These are phyloP conservation scores for Sebastes diaconus DNA, from an alignment of 2,797 vertebrate genomes.

Conservation along the genomic window DNA sequence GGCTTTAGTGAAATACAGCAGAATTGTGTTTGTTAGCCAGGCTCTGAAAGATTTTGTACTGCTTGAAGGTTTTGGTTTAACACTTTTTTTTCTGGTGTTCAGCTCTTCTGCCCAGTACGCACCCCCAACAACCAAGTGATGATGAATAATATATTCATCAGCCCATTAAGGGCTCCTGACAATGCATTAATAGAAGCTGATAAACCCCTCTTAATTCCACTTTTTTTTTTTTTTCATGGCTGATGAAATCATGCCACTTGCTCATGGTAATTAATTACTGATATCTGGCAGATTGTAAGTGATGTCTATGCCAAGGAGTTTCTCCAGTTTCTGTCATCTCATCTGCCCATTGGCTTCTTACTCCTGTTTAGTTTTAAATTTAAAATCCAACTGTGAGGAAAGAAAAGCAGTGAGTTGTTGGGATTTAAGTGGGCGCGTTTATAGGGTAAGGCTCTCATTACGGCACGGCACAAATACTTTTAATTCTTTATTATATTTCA, in stretches of 20 bases:
- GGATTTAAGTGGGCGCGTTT: constrained; percentile 25
- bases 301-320: constrained; percentile 66
- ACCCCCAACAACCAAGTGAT: constrained; percentile 43
- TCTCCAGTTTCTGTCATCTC: constrained; percentile 57
- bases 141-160: constrained; percentile 74
- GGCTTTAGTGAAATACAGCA: constrained; percentile 17
- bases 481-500: constrained; percentile 12
- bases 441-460: constrained; percentile 10
- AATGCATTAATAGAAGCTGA: constrained; percentile 76
- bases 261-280: constrained; percentile 78
- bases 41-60: constrained; percentile 20
- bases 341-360: constrained; percentile 50
- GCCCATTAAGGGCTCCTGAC: constrained; percentile 72
- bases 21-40: constrained; percentile 22
- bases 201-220: constrained; percentile 67
- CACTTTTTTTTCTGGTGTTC: constrained; percentile 17
- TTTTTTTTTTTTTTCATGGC: constrained; percentile 56
- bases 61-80: constrained; percentile 34
- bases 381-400: constrained; percentile 27
- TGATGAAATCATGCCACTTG: constrained; percentile 75
- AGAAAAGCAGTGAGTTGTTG: constrained; percentile 11
- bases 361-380: constrained; percentile 32
- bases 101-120: constrained; percentile 19
- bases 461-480: constrained; percentile 1
- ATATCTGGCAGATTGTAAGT: constrained; percentile 75